Percentiles rank a stretch among this genome's conserved stretches.
phyloP scores from a whole-genome alignment of 1,140 invertebrate species.

The Scaptomyza graminum region DNA sequence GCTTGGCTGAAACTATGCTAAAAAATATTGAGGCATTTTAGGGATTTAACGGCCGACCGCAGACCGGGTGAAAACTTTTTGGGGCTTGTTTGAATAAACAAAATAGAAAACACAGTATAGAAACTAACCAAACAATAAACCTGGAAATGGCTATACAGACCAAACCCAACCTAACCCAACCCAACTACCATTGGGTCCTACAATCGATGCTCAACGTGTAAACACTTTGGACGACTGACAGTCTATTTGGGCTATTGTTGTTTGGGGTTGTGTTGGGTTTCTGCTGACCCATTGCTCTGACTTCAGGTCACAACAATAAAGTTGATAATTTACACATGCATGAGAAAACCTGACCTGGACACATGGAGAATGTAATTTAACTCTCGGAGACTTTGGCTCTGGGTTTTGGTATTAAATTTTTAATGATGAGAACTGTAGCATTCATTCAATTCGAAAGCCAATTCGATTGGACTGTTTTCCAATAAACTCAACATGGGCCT shows the following conservation, averaged over 20 bases:
- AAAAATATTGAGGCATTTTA: slow-evolving; percentile 55
- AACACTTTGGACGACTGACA: slow-evolving; percentile 5
- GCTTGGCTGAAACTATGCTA: slow-evolving; percentile 18
- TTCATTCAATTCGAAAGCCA: slow-evolving; percentile 23
- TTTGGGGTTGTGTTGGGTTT: neutral
- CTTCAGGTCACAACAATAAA: slow-evolving; percentile 50
- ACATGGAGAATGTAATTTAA: neutral
- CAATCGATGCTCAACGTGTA: slow-evolving; percentile 24
- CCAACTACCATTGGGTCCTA: slow-evolving; percentile 6
- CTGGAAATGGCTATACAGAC: slow-evolving; percentile 9
- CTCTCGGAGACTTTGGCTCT: slow-evolving; percentile 10
- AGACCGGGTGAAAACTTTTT: slow-evolving; percentile 5
- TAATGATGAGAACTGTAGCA: slow-evolving; percentile 46
- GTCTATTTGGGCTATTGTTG: neutral
- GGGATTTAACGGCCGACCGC: slow-evolving; percentile 51
- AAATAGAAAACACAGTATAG: slow-evolving; percentile 21
- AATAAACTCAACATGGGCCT: slow-evolving; percentile 18
- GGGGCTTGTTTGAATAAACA: slow-evolving; percentile 51
- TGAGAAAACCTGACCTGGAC: slow-evolving; percentile 10
- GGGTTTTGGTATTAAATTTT: slow-evolving; percentile 39
- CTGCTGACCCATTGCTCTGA: slow-evolving; percentile 40
- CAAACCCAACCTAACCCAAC: no score
- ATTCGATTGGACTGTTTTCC: slow-evolving; percentile 12
- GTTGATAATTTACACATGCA: slow-evolving; percentile 51
- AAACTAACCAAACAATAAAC: slow-evolving; percentile 42